phyloP scores from a whole-genome alignment of 1,140 invertebrate genomes.

The Galendromus occidentalis region DNA sequence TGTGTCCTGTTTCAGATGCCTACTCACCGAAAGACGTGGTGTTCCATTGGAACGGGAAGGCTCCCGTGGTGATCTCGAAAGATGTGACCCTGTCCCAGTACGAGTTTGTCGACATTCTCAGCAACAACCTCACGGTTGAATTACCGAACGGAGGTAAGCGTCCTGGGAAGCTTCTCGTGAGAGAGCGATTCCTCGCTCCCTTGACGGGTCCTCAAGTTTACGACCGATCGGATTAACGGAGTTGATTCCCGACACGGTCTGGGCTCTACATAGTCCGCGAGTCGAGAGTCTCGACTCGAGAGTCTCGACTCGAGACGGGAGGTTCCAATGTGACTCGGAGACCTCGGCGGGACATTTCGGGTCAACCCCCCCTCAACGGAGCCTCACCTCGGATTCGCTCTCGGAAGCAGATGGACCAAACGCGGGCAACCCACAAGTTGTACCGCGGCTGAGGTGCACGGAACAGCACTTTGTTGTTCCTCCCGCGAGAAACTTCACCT shows the following conservation, averaged over 20 bases:
- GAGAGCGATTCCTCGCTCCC: not conserved
- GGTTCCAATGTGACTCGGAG: too few relatives aligned
- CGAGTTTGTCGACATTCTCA: slow-evolving; percentile 21
- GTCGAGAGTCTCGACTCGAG: too few relatives aligned
- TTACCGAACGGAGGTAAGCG: slow-evolving; percentile 17
- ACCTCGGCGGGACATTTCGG: too few relatives aligned
- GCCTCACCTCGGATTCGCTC: too few relatives aligned
- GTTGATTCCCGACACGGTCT: slow-evolving; percentile 23
- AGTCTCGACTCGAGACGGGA: too few relatives aligned
- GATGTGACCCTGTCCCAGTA: slow-evolving; percentile 24
- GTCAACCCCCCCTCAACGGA: too few relatives aligned
- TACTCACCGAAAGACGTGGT: slow-evolving; percentile 29
- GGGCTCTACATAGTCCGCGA: too few relatives aligned
- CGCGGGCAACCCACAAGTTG: too few relatives aligned
- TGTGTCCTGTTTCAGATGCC: slow-evolving; percentile 24
- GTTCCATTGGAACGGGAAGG: slow-evolving; percentile 28
- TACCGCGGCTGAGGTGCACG: too few relatives aligned
- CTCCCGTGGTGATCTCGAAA: slow-evolving; percentile 22
- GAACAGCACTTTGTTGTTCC: too few relatives aligned
- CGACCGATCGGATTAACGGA: slow-evolving; percentile 12
- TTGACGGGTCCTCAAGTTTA: slow-evolving; percentile 12
- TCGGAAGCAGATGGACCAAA: too few relatives aligned
- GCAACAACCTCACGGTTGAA: slow-evolving; percentile 15
- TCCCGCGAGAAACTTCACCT: too few relatives aligned
- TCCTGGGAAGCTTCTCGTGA: slow-evolving; percentile 13